phyloP scores from a whole-genome alignment of 2,888 invertebrate genomes.

The Calliopum simillimum region DNA sequence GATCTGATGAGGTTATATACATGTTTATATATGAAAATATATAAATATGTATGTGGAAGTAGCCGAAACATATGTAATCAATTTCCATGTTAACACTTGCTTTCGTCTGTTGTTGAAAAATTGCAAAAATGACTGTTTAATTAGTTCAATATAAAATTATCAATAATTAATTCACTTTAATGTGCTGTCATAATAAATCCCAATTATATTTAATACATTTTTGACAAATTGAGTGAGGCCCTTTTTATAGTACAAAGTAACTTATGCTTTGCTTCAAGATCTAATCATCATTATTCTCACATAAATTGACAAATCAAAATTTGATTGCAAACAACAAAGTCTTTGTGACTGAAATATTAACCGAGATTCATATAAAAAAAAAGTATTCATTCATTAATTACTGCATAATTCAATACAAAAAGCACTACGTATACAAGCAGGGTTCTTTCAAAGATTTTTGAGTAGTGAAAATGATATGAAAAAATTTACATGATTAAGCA shows the following conservation, averaged over 20 bases:
- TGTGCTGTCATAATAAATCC: constrained; percentile 61
- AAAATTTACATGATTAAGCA: constrained; percentile 62
- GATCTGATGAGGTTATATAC: too few relatives aligned
- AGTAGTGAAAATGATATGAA: constrained; percentile 34
- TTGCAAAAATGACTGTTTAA: too few relatives aligned
- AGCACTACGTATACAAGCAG: neutral
- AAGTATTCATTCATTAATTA: constrained; percentile 8
- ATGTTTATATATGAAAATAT: too few relatives aligned
- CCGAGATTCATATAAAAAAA: neutral
- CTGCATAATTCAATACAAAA: neutral
- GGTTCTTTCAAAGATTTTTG: constrained; percentile 2
- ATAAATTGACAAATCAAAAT: constrained; percentile 39
- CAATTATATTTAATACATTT: neutral
- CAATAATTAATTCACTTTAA: constrained; percentile 18
- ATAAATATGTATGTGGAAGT: too few relatives aligned
- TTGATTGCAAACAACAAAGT: constrained; percentile 61
- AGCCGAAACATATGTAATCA: too few relatives aligned
- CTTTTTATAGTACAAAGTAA: neutral
- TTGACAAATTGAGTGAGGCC: neutral
- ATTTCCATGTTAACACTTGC: too few relatives aligned
- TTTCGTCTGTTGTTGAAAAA: too few relatives aligned
- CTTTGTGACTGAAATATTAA: constrained; percentile 48
- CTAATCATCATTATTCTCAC: constrained; percentile 7
- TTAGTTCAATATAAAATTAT: too few relatives aligned
- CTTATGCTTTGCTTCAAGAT: neutral